Evolutionary conservation across 2,113 vertebrate species (phyloP).

Genomic region (Mastomys natalensis): DNA sequence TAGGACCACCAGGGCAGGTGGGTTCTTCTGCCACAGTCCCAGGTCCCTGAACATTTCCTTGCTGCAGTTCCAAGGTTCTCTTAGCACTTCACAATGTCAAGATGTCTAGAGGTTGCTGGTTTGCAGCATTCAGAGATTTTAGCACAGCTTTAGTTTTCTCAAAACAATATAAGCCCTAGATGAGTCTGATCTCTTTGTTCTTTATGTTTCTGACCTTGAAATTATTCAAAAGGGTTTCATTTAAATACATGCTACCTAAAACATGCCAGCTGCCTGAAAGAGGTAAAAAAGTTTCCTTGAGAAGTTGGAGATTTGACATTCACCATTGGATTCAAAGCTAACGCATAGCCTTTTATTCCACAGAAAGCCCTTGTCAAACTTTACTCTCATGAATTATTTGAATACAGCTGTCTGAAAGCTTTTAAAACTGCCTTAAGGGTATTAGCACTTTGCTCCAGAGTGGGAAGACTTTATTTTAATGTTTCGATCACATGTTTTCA

Average conservation of each 20-base stretch:
- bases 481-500: slow-evolving; percentile 44
- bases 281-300: neutral
- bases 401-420: neutral
- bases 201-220: slow-evolving; percentile 54
- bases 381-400: slow-evolving; percentile 28
- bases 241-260: slow-evolving; percentile 7
- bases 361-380: slow-evolving; percentile 45
- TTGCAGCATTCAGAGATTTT: neutral
- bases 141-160: neutral
- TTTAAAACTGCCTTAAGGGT: slow-evolving; percentile 29
- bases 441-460: slow-evolving; percentile 5
- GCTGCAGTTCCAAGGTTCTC: neutral
- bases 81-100: neutral
- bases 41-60: neutral
- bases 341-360: slow-evolving; percentile 16
- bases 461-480: slow-evolving; percentile 57
- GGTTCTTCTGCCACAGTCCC: neutral
- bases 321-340: slow-evolving; percentile 21
- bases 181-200: neutral
- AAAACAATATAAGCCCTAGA: neutral
- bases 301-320: slow-evolving; percentile 39
- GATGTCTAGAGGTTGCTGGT: neutral
- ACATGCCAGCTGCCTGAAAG: neutral
- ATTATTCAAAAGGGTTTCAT: slow-evolving; percentile 30
- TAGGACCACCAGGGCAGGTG: neutral